Base-by-base conservation (phyloP, 2,113 vertebrate species). In the Oreochromis aureus region DNA sequence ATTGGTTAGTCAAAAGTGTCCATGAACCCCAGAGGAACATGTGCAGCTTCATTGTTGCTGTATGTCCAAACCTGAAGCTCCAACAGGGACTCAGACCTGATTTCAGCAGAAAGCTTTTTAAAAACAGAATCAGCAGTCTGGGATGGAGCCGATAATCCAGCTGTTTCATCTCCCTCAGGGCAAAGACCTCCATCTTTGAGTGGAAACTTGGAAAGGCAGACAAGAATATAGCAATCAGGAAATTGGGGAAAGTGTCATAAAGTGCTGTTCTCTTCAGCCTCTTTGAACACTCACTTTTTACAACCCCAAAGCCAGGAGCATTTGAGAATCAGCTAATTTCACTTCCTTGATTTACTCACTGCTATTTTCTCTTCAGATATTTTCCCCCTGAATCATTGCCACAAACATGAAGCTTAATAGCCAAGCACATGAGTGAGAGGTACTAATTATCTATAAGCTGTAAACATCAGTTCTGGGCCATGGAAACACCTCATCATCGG, bases 361-460 rank as follows among this genome's bases (percentile, higher is more conserved):
- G 71, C 44, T 6, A 32, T 83, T 87, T 87, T 80, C 76, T 89
- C 82, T 6, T 55, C 84, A 48, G 89, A 93, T 87, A 86, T 15
- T 93, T 93, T 89, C 87, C 89, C 80, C 22, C 85, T 92, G 87
- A 92, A 89, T 93, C 91, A 92, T 71, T 7, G 73, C 87, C 87
- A 80, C 82, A 80, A 87, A 91, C 63, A 88, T 88, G 81, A 83
- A 87, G 81, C 81, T 53, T 78, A 53, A 78, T 34, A 78, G 73
- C 46, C 46, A 18, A 78, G 46, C 73, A 48, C 46, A 78, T 4
- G 18, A 53, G 10, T 53, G 46, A 78, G 84, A 73, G 80, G 16
- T 86, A 89, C 81, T 56, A 81, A 87, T 89, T 73, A 83, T 58
- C 51, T 81, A 54, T 81, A 59, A 82, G 59, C 84, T 58, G 81